These are phyloP conservation scores for Cydia splendana DNA, from an alignment of 1,140 invertebrate genomes.

Conservation along the genomic window DNA sequence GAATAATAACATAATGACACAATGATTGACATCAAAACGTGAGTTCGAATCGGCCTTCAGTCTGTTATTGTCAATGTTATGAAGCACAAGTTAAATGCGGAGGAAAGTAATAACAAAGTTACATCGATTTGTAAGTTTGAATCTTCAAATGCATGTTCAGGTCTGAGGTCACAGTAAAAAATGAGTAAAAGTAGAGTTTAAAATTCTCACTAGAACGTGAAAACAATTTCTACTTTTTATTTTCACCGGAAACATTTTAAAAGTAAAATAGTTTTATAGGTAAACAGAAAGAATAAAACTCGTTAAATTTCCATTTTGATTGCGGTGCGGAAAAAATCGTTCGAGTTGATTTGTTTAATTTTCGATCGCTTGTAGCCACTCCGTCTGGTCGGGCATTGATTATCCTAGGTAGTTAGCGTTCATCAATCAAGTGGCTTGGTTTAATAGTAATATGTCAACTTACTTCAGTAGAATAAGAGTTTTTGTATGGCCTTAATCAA, in stretches of 20 bases:
- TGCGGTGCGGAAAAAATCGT: neutral
- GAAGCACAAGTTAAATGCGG: too few species aligned
- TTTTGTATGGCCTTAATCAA: neutral
- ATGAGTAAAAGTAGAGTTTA: too few species aligned
- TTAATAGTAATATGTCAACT: neutral
- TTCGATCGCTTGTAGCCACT: neutral
- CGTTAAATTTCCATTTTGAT: constrained; percentile 8
- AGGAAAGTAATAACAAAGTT: too few species aligned
- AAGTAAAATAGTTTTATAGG: neutral
- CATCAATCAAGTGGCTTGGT: constrained; percentile 19
- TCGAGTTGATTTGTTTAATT: constrained; percentile 13
- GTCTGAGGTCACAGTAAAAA: too few species aligned
- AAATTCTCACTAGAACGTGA: neutral
- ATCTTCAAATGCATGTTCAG: too few species aligned
- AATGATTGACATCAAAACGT: too few species aligned
- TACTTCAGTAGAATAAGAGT: neutral
- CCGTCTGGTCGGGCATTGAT: constrained; percentile 15
- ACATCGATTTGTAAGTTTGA: too few species aligned
- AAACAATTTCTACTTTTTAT: neutral
- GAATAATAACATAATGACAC: too few species aligned
- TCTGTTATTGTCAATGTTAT: too few species aligned
- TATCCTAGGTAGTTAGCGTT: constrained; percentile 10
- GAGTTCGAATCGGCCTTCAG: too few species aligned
- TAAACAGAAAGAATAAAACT: neutral
- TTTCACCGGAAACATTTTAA: neutral